Evolutionary conservation across 2,113 vertebrate genomes (phyloP).

Genomic region (Chascanopsetta lugubris): DNA sequence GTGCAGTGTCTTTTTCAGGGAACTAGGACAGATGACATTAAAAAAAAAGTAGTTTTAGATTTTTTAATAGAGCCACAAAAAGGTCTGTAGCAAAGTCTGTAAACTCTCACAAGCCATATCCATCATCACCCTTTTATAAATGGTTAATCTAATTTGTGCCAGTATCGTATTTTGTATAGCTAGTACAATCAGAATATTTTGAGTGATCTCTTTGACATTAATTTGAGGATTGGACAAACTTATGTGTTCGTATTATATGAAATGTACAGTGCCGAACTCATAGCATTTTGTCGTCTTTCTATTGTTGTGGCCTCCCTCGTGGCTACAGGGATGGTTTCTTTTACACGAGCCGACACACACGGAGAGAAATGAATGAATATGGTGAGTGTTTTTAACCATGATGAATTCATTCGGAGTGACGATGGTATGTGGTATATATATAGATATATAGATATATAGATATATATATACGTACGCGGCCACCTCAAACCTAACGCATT

Average conservation of each 20-base stretch:
- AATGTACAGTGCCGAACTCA: slow-evolving; percentile 79
- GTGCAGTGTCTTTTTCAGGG: slow-evolving; percentile 80
- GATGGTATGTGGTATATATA: slow-evolving; percentile 35
- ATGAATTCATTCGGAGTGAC: slow-evolving; percentile 66
- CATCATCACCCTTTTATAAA: slow-evolving; percentile 78
- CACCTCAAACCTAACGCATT: slow-evolving; percentile 48
- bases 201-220: slow-evolving; percentile 75
- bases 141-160: slow-evolving; percentile 82
- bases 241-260: slow-evolving; percentile 78
- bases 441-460: no score
- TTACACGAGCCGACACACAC: slow-evolving; percentile 50
- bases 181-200: slow-evolving; percentile 81
- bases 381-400: slow-evolving; percentile 70
- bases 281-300: slow-evolving; percentile 76
- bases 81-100: slow-evolving; percentile 85
- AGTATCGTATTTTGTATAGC: slow-evolving; percentile 82
- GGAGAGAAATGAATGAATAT: slow-evolving; percentile 70
- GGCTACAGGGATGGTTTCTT: slow-evolving; percentile 58
- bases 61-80: slow-evolving; percentile 79
- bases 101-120: slow-evolving; percentile 84
- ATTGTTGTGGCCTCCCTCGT: slow-evolving; percentile 64
- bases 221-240: slow-evolving; percentile 76
- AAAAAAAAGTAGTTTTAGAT: slow-evolving; percentile 71
- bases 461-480: no score
- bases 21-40: slow-evolving; percentile 78